phyloP scores from a whole-genome alignment of 2,797 vertebrate species.

The Caiman crocodilus region DNA sequence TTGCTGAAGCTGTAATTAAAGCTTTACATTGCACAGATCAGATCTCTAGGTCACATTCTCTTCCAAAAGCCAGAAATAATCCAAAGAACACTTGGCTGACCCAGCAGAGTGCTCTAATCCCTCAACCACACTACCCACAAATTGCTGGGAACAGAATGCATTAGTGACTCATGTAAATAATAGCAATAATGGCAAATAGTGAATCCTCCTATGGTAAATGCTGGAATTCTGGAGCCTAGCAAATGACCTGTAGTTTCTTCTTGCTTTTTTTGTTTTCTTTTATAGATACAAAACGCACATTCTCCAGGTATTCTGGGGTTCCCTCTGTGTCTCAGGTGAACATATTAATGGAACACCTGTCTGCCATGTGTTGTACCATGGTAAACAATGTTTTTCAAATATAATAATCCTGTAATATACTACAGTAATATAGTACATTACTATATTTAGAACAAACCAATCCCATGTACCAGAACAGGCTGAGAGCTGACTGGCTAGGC shows the following conservation, averaged over 20 bases:
- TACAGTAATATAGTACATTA: no score
- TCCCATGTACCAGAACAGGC: no score
- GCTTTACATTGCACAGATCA: neutral
- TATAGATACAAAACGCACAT: no score
- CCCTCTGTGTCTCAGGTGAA: no score
- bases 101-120: neutral
- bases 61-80: neutral
- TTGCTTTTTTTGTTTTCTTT: neutral
- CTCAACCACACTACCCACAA: neutral
- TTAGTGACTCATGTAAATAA: neutral
- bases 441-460: no score
- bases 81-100: neutral
- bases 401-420: no score
- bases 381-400: no score
- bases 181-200: neutral
- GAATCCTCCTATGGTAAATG: neutral
- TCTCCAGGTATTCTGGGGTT: no score
- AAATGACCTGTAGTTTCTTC: fast-evolving
- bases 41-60: neutral
- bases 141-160: neutral
- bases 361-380: no score
- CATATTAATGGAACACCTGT: no score
- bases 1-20: neutral
- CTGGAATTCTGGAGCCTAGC: neutral
- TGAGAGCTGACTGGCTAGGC: no score